A percentile compares a stretch with the other conserved stretches of the same genome.
Conservation (phyloP, 2,113 vertebrate species). For the Melanerpes formicivorus region DNA sequence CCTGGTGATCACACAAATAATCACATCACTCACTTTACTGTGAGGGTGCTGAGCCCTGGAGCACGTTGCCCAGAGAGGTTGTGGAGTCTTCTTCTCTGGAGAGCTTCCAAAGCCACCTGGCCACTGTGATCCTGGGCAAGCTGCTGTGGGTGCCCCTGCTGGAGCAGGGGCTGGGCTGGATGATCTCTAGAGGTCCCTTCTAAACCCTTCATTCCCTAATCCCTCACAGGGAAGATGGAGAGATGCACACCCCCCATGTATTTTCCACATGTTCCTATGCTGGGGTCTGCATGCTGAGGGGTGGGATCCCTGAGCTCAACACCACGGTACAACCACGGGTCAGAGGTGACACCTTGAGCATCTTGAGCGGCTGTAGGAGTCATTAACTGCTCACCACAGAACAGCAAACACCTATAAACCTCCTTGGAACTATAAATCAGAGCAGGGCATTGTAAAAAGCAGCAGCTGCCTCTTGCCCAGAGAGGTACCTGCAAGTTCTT, state of each 20-base stretch:
- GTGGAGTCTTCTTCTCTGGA: too few species aligned
- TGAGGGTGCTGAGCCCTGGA: too few species aligned
- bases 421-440: neutral
- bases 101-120: too few species aligned
- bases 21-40: too few species aligned
- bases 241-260: fast-evolving
- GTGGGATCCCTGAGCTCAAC: neutral
- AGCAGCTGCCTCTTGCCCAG: neutral
- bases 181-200: too few species aligned
- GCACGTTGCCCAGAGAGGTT: too few species aligned
- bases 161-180: too few species aligned
- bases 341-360: neutral
- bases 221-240: neutral
- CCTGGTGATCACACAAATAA: neutral
- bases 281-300: fast-evolving
- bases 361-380: neutral
- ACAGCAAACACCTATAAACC: neutral
- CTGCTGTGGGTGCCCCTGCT: too few species aligned
- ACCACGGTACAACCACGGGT: fast-evolving
- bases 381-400: neutral
- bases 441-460: neutral
- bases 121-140: too few species aligned
- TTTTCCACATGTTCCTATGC: neutral
- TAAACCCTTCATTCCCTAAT: too few species aligned
- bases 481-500: neutral